Evolutionary conservation across 2,113 vertebrate genomes (phyloP).

Genomic region (Microcebus tavaratra): DNA sequence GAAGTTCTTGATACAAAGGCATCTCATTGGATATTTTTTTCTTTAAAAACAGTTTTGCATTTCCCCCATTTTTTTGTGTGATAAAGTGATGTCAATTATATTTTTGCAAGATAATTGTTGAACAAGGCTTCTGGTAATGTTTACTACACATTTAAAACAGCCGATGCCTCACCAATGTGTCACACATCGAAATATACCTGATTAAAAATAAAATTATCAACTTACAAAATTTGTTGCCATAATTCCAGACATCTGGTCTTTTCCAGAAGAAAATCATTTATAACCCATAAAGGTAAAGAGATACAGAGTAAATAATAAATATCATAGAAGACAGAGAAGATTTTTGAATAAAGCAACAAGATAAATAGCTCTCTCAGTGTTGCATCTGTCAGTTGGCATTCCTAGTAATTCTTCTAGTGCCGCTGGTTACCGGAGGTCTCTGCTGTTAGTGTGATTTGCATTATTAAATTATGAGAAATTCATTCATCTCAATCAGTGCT

Average conservation of each 20-base stretch:
- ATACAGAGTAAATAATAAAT: slow-evolving; percentile 21
- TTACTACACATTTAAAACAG: slow-evolving; percentile 48
- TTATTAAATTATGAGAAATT: slow-evolving; percentile 85
- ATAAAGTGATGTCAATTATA: slow-evolving; percentile 23
- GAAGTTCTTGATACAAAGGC: slow-evolving; percentile 65
- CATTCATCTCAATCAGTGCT: slow-evolving; percentile 83
- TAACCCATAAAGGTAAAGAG: slow-evolving; percentile 14
- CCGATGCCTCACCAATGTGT: neutral
- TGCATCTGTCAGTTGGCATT: neutral
- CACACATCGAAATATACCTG: slow-evolving; percentile 16
- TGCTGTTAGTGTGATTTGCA: slow-evolving; percentile 64
- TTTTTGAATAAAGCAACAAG: neutral
- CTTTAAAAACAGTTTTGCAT: slow-evolving; percentile 30
- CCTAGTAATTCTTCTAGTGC: neutral
- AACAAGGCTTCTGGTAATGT: neutral
- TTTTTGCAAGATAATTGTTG: slow-evolving; percentile 59
- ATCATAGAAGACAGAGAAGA: neutral
- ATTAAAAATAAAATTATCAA: slow-evolving; percentile 17
- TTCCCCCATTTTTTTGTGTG: neutral
- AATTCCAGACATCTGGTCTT: neutral
- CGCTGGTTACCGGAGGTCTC: slow-evolving; percentile 15
- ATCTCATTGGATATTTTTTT: slow-evolving; percentile 8
- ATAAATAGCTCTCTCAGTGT: neutral
- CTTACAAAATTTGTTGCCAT: neutral
- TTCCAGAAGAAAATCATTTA: neutral